These are phyloP conservation scores for Microctenopoma steveboyesi DNA, from an alignment of 2,797 vertebrate genomes.

Conservation along the genomic window DNA sequence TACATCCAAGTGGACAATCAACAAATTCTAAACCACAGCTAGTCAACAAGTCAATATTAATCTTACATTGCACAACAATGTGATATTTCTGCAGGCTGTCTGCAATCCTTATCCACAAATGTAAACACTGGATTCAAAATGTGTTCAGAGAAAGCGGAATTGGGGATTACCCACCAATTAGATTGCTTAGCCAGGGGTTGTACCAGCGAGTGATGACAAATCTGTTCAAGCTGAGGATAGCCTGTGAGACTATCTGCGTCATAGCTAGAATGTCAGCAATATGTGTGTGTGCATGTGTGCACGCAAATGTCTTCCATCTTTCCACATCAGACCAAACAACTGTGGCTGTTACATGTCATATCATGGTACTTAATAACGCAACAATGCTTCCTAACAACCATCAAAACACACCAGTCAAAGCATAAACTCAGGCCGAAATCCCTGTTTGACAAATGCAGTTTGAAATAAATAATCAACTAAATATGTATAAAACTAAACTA, in stretches of 20 bases:
- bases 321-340: conserved; percentile 51
- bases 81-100: conserved; percentile 11
- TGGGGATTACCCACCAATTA: conserved; percentile 56
- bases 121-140: conserved; percentile 40
- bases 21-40: conserved; percentile 20
- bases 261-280: conserved; percentile 50
- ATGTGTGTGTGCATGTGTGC: conserved; percentile 20
- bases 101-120: conserved; percentile 20
- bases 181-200: conserved; percentile 51
- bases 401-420: conserved; percentile 12
- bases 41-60: neutral
- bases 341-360: conserved; percentile 41
- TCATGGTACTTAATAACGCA: conserved; percentile 13
- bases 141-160: conserved; percentile 49
- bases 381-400: conserved; percentile 16
- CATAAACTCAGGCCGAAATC: neutral
- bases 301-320: conserved; percentile 44
- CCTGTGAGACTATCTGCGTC: conserved; percentile 41
- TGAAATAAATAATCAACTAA: conserved; percentile 11
- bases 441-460: neutral
- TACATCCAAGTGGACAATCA: neutral
- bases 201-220: conserved; percentile 54
- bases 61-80: conserved; percentile 4
- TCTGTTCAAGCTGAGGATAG: conserved; percentile 68
- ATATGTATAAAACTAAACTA: neutral